These are phyloP conservation scores for Junco hyemalis DNA, from an alignment of 2,113 vertebrate species.

Conservation along the genomic window DNA sequence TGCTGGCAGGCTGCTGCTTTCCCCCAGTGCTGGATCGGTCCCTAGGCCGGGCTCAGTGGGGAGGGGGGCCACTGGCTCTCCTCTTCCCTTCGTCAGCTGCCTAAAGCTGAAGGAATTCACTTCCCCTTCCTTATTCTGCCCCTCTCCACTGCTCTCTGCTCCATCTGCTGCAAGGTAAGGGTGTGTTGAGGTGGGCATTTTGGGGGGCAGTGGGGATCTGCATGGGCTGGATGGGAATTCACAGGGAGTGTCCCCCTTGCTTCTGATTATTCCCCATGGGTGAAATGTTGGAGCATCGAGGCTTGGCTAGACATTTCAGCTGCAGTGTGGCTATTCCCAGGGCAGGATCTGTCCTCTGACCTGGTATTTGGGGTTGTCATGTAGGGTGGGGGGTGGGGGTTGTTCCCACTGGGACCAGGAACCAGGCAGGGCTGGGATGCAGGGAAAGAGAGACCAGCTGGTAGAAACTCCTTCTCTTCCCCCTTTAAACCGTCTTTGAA, in stretches of 20 bases:
- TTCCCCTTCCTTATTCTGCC: neutral
- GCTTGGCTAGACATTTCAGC: neutral
- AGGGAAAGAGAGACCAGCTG: neutral
- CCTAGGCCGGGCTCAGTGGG: neutral
- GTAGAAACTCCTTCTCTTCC: neutral
- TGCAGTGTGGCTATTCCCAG: neutral
- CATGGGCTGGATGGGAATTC: neutral
- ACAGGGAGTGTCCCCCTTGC: neutral
- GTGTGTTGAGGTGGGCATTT: neutral
- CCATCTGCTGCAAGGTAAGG: neutral
- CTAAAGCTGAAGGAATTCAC: constrained; percentile 44
- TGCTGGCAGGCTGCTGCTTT: neutral
- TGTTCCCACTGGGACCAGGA: neutral
- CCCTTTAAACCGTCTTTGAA: neutral
- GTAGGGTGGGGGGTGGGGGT: neutral
- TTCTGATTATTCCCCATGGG: neutral
- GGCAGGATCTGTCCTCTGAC: constrained; percentile 27
- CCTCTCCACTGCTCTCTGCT: rapidly evolving
- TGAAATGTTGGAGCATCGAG: neutral
- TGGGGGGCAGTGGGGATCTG: neutral
- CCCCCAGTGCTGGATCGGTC: neutral
- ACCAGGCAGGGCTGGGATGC: neutral
- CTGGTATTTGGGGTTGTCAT: constrained; percentile 5
- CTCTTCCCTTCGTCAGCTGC: neutral
- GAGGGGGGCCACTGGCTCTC: neutral